These are phyloP conservation scores for Schizopygopsis pylzovi DNA, from an alignment of 2,797 vertebrate genomes.

Conservation along the genomic window DNA sequence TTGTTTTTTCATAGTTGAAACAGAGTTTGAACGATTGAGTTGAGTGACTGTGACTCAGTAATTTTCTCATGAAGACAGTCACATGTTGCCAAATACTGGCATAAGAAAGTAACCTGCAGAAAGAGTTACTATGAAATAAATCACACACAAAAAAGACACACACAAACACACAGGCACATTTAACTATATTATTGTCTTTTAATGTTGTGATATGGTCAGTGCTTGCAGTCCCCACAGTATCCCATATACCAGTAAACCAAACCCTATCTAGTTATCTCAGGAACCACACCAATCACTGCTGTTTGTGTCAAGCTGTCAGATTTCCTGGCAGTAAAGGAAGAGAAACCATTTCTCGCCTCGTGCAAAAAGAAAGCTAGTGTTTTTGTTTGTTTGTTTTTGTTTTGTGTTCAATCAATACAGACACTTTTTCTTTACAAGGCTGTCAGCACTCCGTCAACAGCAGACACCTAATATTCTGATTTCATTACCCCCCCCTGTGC, in stretches of 20 bases:
- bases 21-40: not conserved
- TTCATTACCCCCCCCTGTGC: conserved; percentile 57
- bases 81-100: not conserved
- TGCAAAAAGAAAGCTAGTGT: conserved; percentile 52
- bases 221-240: not conserved
- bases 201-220: not conserved
- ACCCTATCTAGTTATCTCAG: conserved; percentile 57
- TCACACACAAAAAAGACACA: not conserved
- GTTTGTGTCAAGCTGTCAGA: conserved; percentile 65
- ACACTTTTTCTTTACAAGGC: conserved; percentile 58
- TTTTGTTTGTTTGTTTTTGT: conserved; percentile 46
- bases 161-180: not conserved
- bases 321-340: conserved; percentile 47
- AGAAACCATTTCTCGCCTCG: conserved; percentile 51
- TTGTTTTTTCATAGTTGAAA: not conserved
- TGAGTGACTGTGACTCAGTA: not conserved
- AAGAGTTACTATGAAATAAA: not conserved
- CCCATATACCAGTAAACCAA: not conserved
- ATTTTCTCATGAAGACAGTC: not conserved
- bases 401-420: conserved; percentile 57
- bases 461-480: conserved; percentile 62
- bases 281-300: conserved; percentile 63
- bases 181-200: not conserved
- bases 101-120: not conserved
- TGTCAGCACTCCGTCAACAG: conserved; percentile 59